A percentile compares a stretch with the other conserved stretches of the same genome.
Conservation (phyloP, 2,888 invertebrate genomes). For the Agapetus fuscipes region DNA sequence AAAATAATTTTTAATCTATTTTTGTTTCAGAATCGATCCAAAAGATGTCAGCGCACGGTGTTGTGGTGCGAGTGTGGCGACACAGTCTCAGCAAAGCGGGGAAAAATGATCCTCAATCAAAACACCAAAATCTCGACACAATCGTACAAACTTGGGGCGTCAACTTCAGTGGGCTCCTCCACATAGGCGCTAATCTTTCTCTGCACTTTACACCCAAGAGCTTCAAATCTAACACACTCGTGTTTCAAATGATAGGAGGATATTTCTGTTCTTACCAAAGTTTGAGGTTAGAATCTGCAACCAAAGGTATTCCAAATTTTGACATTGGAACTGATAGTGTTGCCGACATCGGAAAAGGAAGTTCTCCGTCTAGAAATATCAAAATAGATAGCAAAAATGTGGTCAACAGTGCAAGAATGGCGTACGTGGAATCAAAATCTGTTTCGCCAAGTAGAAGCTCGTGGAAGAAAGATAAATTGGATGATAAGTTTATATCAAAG, state of each 20-base stretch:
- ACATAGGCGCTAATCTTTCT: slow-evolving; percentile 58
- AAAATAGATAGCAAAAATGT: slow-evolving; percentile 32
- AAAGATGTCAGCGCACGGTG: slow-evolving; percentile 39
- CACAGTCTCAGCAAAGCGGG: slow-evolving; percentile 29
- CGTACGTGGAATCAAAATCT: slow-evolving; percentile 34
- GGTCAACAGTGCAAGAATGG: too few relatives aligned
- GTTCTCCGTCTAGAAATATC: slow-evolving; percentile 30
- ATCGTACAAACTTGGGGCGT: slow-evolving; percentile 75
- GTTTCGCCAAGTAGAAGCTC: slow-evolving; percentile 34
- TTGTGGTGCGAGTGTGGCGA: slow-evolving; percentile 43
- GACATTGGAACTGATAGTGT: slow-evolving; percentile 2
- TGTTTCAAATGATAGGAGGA: slow-evolving; percentile 83
- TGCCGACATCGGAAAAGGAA: slow-evolving; percentile 31
- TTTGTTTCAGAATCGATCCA: slow-evolving; percentile 37
- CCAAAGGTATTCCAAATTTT: background rate
- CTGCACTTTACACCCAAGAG: slow-evolving; percentile 58
- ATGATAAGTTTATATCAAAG: slow-evolving; percentile 35
- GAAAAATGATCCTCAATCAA: slow-evolving; percentile 23
- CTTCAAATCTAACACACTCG: slow-evolving; percentile 62
- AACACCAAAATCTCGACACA: slow-evolving; percentile 38
- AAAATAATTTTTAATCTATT: background rate
- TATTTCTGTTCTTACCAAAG: slow-evolving; percentile 62
- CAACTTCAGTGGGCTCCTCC: slow-evolving; percentile 73
- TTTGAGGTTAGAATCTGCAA: slow-evolving; percentile 34
- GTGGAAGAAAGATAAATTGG: slow-evolving; percentile 31